Base-by-base conservation (phyloP, 2,888 invertebrate species). In the Helicoverpa assulta region DNA sequence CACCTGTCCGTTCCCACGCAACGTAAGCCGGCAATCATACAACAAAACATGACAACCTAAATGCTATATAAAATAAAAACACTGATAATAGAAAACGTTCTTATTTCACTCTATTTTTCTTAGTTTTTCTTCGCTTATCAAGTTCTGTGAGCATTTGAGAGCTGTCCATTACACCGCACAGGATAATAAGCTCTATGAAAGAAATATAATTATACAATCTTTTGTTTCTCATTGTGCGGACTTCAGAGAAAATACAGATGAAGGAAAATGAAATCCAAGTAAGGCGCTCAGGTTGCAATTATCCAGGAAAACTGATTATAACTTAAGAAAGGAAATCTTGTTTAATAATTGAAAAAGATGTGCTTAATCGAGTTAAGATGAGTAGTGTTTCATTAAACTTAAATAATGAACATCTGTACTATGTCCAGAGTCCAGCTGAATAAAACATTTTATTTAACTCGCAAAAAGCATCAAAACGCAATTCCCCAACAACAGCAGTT, bases 61-160 rank as follows among this genome's bases (percentile, higher is more conserved):
- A 75, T 69, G 54, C 37, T 72, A 63, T 69, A 74, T 74, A 73
- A 84, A 75, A 81, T 75, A 77, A 77, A 33, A 75, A 77, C 75
- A 68, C 74, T 78, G 56, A 73, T 82, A 79, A 82, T 81, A 81
- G 80, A 82, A 84, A 84, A 78, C 70, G 62, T 67, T 72, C 64
- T 63, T 33, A 57, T 75, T 73, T 65, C 51, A 64, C 59, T 74
- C 73, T 67, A 70, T 77, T 78, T 81, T 81, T 81, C 73, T 79
- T 69, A 79, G 82, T 82, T 82, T 82, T 81, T 79, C 81, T 78
- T 47, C 76, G 65, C 66, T 80, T 80, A 82, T 81, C 78, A 68
- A 69, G 62, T 43, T 62, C 60, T 53, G 62, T 70, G 64, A 68
- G 64, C 72, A 62, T 74, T 68, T 65, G 56, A 60, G 53, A 68